Evolutionary conservation across 2,797 vertebrate species (phyloP), one percentile per base, ranked within the genome.

Genomic region (Sternarchorhynchus goeldii): DNA sequence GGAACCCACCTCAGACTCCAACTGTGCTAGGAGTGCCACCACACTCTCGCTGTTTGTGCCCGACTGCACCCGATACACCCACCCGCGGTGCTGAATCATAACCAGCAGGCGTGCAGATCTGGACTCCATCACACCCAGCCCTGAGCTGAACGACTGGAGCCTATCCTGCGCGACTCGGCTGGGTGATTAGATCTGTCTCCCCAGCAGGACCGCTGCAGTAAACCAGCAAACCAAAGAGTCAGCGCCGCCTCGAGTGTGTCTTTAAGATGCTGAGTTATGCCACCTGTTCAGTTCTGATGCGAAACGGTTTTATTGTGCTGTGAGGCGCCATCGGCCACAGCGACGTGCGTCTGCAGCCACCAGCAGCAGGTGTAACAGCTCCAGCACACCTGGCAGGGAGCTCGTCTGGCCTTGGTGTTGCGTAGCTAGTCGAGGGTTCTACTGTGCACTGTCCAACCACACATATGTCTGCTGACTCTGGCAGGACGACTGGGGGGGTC

Each of bases 41-140:
- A 56, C 59, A 50, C 56, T 31, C 34, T 56, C 70, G 45, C 20
- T n/a, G 57, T 10, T 57, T 63, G 29, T 7, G 39, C 17, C 73
- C 78, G 80, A 83, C 82, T 71, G 86, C 29, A 62, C 63, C 63
- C 72, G 77, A 84, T 84, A 56, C n/a, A 7, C 32, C 0, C 25
- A 68, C 34, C 88, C 86, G 66, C 79, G 76, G 78, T 79, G 32
- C 72, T 69, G 55, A 84, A 67, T 70, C 55, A 78, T 65, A 77
- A 88, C 87, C 84, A 82, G 85, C 86, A 58, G 34, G 45, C 45
- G 57, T 12, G 4, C 81, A 83, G 77, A 87, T 88, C 77, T 80
- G 77, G 67, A 85, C 79, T 80, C 65, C 4, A 41, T 63, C 55
- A 59, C 62, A 55, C 34, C 6, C 64, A 31, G 45, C 16, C 12